These are phyloP conservation scores for Galeruca laticollis DNA, from an alignment of 2,888 invertebrate species.

Conservation along the genomic window DNA sequence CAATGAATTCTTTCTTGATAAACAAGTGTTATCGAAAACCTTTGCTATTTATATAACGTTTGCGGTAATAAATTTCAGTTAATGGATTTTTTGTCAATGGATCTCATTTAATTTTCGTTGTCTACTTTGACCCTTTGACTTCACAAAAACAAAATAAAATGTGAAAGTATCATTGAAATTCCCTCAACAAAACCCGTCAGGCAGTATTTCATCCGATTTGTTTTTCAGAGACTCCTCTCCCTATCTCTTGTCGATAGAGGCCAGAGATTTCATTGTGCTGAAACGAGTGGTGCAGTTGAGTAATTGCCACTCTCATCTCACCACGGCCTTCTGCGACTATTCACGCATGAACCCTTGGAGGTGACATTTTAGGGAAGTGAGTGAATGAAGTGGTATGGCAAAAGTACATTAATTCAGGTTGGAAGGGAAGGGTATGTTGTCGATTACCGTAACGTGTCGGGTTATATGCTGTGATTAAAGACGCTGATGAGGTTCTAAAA, in stretches of 20 bases:
- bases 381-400: slow-evolving; percentile 5
- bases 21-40: too few relatives aligned
- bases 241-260: slow-evolving; percentile 34
- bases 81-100: neutral
- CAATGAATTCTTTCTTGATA: too few relatives aligned
- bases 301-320: slow-evolving; percentile 38
- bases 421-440: neutral
- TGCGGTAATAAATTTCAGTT: neutral
- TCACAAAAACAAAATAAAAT: slow-evolving; percentile 14
- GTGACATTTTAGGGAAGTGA: slow-evolving; percentile 13
- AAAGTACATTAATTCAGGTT: slow-evolving; percentile 15
- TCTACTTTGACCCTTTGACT: slow-evolving; percentile 9
- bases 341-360: slow-evolving; percentile 28
- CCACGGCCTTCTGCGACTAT: slow-evolving; percentile 22
- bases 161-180: slow-evolving; percentile 12
- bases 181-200: slow-evolving; percentile 12
- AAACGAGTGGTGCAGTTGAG: slow-evolving; percentile 39
- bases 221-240: slow-evolving; percentile 26
- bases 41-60: neutral
- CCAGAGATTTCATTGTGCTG: slow-evolving; percentile 40
- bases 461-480: neutral
- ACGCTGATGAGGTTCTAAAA: neutral
- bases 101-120: slow-evolving; percentile 1
- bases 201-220: slow-evolving; percentile 30
- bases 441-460: slow-evolving; percentile 6